A percentile compares a stretch with the other conserved stretches of the same genome.
phyloP scores from a whole-genome alignment of 2,888 invertebrate species.

The Chelonus formosanus region DNA sequence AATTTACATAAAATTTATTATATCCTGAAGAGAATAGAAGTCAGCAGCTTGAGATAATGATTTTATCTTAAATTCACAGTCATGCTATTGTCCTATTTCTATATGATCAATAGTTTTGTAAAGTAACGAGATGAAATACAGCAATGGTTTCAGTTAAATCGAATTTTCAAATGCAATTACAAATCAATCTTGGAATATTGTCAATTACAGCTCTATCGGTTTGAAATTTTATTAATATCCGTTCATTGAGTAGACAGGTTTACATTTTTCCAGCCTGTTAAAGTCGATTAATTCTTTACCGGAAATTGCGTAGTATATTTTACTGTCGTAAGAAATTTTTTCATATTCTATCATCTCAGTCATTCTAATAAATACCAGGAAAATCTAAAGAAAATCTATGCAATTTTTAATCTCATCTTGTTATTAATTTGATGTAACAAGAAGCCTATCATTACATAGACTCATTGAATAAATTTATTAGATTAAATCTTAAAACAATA shows the following conservation, averaged over 20 bases:
- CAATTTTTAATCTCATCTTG: too few species aligned
- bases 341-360: too few species aligned
- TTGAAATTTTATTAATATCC: conserved; percentile 3
- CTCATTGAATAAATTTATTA: too few species aligned
- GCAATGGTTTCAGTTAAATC: background rate
- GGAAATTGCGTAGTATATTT: too few species aligned
- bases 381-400: too few species aligned
- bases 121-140: background rate
- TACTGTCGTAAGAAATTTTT: too few species aligned
- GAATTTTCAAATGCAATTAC: background rate
- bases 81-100: conserved; percentile 8
- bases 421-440: too few species aligned
- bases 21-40: background rate
- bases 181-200: conserved; percentile 5
- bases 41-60: conserved; percentile 6
- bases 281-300: background rate
- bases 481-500: too few species aligned
- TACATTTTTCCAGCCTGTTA: background rate
- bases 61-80: conserved; percentile 16
- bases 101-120: conserved; percentile 10
- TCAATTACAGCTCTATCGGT: background rate
- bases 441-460: too few species aligned
- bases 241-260: background rate
- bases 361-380: too few species aligned
- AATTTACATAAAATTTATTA: too few species aligned